These are phyloP conservation scores for Esox niger DNA, from an alignment of 2,113 vertebrate genomes.

Conservation along the genomic window DNA sequence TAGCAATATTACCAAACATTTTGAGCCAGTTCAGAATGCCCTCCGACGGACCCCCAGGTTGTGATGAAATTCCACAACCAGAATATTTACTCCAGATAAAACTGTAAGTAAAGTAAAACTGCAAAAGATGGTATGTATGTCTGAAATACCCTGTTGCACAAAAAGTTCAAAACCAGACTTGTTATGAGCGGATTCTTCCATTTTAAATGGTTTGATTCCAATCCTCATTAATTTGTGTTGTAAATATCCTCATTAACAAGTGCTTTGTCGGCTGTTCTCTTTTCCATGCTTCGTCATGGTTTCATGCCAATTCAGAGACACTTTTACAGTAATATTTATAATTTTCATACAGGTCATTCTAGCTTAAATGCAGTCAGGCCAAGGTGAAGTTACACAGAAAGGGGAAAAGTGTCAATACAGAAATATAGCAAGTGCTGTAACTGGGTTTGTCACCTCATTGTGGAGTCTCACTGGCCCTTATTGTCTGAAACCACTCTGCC, in stretches of 20 bases:
- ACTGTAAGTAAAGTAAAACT: no score
- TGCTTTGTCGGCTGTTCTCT: conserved; percentile 20
- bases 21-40: no score
- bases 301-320: conserved; percentile 21
- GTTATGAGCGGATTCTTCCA: conserved; percentile 2
- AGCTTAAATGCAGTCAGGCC: conserved; percentile 35
- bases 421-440: conserved; percentile 12
- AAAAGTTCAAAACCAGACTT: conserved; percentile 15
- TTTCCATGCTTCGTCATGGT: conserved; percentile 17
- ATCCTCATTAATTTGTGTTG: conserved; percentile 20
- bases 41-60: no score
- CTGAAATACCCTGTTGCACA: no score
- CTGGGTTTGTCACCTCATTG: conserved; percentile 4
- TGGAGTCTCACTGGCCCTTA: neutral
- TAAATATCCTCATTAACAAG: conserved; percentile 24
- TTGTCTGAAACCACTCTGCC: neutral
- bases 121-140: no score
- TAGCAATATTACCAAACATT: no score
- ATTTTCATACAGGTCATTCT: conserved; percentile 34
- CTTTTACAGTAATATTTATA: conserved; percentile 24
- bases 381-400: conserved; percentile 32
- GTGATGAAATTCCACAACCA: no score
- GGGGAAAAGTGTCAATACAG: conserved; percentile 20
- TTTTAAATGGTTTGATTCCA: conserved; percentile 24
- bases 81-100: no score